Evolutionary conservation across 1,140 invertebrate genomes (phyloP), one percentile per base, ranked within the genome.

Genomic region (Zeugodacus cucurbitae): DNA sequence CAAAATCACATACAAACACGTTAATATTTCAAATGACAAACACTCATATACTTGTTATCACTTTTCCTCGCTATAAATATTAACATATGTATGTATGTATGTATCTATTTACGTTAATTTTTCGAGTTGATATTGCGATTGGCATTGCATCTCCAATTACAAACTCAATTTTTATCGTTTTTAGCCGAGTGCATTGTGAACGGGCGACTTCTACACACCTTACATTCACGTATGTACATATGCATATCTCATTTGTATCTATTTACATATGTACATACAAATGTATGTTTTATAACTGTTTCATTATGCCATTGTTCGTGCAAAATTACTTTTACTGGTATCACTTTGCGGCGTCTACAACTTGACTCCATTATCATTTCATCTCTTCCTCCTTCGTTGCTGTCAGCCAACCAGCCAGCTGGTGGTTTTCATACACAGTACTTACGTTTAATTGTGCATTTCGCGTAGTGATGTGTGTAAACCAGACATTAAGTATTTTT

Each of bases 401-500:
- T 48, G 22, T 11, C 74, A 48, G 41, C 22, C 41, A 37, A 7
- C 20, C 32, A 82, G 32, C 32, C 32, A 82, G 32, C 32, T 48
- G 41, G n/a, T 34, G 2, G 37, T 78, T 70, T 29, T 41, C 34
- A 78, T 44, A 0, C 32, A 29, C 22, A 44, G 37, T n/a, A 41
- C 34, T 11, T 17, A 34, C 14, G 64, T 34, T 32, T 62, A 41
- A 37, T 37, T 41, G 67, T 26, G 11, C n/a, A 54, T 82, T 82
- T 44, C n/a, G 2, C 44, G 44, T 82, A 11, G 20, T 82, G 41
- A 26, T 29, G 74, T 48, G 41, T 26, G 8, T 82, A 82, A 82
- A 82, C n/a, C 74, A 82, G 74, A 82, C 41, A 22, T 29, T 82
- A 82, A 82, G 74, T 82, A 82, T 82, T 82, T 82, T 82, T 82